A percentile compares a stretch with the other conserved stretches of the same genome.
phyloP scores from a whole-genome alignment of 1,140 invertebrate species.

The Phymastichus coffea region DNA sequence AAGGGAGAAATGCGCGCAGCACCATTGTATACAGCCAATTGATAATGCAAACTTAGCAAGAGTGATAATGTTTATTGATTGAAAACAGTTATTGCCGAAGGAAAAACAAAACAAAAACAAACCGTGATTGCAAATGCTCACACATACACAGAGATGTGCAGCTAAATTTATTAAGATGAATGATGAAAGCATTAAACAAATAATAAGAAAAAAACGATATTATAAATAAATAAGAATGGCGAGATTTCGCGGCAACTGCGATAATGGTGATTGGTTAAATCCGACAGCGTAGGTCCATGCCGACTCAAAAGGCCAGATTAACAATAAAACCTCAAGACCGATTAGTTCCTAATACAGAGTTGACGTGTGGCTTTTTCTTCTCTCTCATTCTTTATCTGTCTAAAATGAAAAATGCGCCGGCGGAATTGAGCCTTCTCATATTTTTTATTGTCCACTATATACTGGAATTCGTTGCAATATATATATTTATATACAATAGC shows the following conservation, averaged over 20 bases:
- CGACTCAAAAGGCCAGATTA: slow-evolving; percentile 13
- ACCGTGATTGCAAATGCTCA: slow-evolving; percentile 53
- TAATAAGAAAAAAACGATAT: slow-evolving; percentile 33
- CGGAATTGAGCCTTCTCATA: slow-evolving; percentile 2
- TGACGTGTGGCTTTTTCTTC: slow-evolving; percentile 20
- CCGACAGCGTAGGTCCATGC: slow-evolving; percentile 13
- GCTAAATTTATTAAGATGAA: slow-evolving; percentile 46
- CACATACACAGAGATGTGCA: too few relatives aligned
- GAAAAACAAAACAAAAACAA: slow-evolving; percentile 37
- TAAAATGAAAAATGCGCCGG: too few relatives aligned
- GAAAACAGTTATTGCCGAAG: slow-evolving; percentile 43
- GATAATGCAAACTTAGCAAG: slow-evolving; percentile 50
- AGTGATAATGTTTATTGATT: slow-evolving; percentile 57
- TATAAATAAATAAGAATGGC: slow-evolving; percentile 41
- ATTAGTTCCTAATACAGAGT: slow-evolving; percentile 30
- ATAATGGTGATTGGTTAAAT: too few relatives aligned
- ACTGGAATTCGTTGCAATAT: slow-evolving; percentile 21
- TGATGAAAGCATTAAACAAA: slow-evolving; percentile 18
- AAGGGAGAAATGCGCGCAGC: slow-evolving; percentile 37
- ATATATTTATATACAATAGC: too few relatives aligned
- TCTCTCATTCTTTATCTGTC: too few relatives aligned
- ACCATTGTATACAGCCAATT: slow-evolving; percentile 52
- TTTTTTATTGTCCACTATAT: slow-evolving; percentile 2
- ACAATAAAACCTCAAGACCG: slow-evolving; percentile 20
- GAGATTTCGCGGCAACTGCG: slow-evolving; percentile 10